Evolutionary conservation across 2,797 vertebrate species (phyloP).

Genomic region (Helicolenus hilgendorfi): DNA sequence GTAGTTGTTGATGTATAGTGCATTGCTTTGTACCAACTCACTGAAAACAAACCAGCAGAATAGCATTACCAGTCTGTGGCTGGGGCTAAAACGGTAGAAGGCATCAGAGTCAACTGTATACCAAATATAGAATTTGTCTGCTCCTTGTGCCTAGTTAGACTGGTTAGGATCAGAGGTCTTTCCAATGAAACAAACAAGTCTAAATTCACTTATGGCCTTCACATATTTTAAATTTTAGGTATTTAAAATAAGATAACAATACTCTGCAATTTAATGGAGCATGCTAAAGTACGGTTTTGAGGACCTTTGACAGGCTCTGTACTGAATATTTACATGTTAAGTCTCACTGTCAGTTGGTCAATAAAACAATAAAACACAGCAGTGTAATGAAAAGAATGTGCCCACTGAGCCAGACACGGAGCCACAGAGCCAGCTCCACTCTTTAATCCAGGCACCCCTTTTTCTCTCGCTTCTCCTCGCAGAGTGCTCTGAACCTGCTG

Average conservation of each 20-base stretch:
- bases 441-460: constrained; percentile 80
- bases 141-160: not conserved
- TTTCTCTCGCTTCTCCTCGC: constrained; percentile 70
- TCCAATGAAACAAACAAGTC: not conserved
- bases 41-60: not conserved
- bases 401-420: constrained; percentile 77
- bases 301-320: constrained; percentile 5
- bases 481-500: constrained; percentile 85
- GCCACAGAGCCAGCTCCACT: constrained; percentile 75
- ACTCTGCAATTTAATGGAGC: not conserved
- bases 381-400: constrained; percentile 77
- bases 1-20: not conserved
- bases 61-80: not conserved
- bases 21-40: not conserved
- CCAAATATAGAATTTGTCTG: not conserved
- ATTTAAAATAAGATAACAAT: not conserved
- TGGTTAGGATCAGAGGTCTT: not conserved
- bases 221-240: not conserved
- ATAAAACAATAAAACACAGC: constrained; percentile 79
- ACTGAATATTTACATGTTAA: constrained; percentile 58
- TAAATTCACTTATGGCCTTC: not conserved
- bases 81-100: not conserved
- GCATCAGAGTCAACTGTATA: too few relatives aligned
- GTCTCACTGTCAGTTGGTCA: constrained; percentile 76
- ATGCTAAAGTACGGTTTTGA: not conserved